phyloP scores from a whole-genome alignment of 2,888 invertebrate species.

The Craniophora ligustri region DNA sequence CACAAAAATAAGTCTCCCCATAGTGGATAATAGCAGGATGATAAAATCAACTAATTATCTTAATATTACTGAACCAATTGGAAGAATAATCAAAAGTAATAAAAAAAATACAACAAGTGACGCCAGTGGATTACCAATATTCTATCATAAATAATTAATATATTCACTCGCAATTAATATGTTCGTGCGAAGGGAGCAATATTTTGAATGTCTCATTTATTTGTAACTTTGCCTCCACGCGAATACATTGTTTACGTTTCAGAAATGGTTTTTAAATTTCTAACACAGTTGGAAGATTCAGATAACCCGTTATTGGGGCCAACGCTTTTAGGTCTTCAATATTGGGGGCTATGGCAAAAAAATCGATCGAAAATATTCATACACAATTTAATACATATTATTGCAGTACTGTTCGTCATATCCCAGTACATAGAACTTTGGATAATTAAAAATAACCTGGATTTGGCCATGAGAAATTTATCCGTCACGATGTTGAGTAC shows the following conservation, averaged over 20 bases:
- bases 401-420: slow-evolving; percentile 68
- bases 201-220: slow-evolving; percentile 9
- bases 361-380: slow-evolving; percentile 44
- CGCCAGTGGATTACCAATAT: slow-evolving; percentile 2
- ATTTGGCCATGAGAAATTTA: slow-evolving; percentile 72
- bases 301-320: slow-evolving; percentile 69
- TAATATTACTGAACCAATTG: too few relatives aligned
- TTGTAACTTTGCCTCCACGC: neutral
- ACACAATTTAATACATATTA: slow-evolving; percentile 64
- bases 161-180: slow-evolving; percentile 1
- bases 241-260: neutral
- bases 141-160: slow-evolving; percentile 14
- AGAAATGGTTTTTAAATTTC: slow-evolving; percentile 40
- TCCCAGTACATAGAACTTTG: slow-evolving; percentile 78
- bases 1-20: too few relatives aligned
- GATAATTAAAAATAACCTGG: slow-evolving; percentile 66
- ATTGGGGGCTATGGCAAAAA: slow-evolving; percentile 73
- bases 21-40: too few relatives aligned
- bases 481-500: slow-evolving; percentile 77
- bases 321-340: slow-evolving; percentile 65
- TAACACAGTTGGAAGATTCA: slow-evolving; percentile 57
- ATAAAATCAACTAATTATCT: too few relatives aligned
- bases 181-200: neutral
- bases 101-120: slow-evolving; percentile 7
- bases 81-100: too few relatives aligned